Base-by-base conservation (phyloP, 2,888 invertebrate genomes). In the Allolobophora icterica region DNA sequence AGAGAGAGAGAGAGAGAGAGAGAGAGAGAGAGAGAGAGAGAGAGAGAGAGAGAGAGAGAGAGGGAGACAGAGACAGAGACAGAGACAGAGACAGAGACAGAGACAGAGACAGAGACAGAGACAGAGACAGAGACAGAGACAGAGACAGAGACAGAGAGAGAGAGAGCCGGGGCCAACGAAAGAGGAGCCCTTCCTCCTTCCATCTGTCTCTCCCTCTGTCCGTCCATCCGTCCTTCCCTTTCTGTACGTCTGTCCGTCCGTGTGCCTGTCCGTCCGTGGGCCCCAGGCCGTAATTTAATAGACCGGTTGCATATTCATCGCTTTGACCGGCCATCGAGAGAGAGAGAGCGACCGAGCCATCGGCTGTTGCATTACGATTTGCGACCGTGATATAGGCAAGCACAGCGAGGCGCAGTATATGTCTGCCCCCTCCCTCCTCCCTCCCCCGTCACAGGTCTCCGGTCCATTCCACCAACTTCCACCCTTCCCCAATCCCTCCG, bases 301-400 rank as follows among this genome's bases (percentile, higher is more conserved):
- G 71, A 71, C 30, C 71, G 71, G 71, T 71, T 71, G 71, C 71
- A 71, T 71, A 71, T 71, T 71, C 71, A 71, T 71, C 71, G 71
- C 30, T 71, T 71, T n/a, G 30, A 71, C 30, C 13, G 71, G n/a
- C 71, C 71, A 71, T 71, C 71, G n/a, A 8, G 6, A 4, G 71
- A 24, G 1, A 52, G 52, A 1, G 52, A 38, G 38, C 38, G 38
- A 38, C 38, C 38, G 38, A 38, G 4, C 38, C 4, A 38, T 71
- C 71, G 71, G 30, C 71, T 71, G 71, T 71, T 71, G 71, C 71
- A 71, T 71, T 71, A 13, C 71, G n/a, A 71, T 71, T 71, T n/a
- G 71, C 71, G 71, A 71, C 71, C 71, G 71, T 71, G 71, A 71
- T 71, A 30, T 71, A 71, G 52, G 6, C 71, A 71, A 30, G n/a